Conservation (phyloP, 2,113 vertebrate genomes). For the Chauna torquata region DNA sequence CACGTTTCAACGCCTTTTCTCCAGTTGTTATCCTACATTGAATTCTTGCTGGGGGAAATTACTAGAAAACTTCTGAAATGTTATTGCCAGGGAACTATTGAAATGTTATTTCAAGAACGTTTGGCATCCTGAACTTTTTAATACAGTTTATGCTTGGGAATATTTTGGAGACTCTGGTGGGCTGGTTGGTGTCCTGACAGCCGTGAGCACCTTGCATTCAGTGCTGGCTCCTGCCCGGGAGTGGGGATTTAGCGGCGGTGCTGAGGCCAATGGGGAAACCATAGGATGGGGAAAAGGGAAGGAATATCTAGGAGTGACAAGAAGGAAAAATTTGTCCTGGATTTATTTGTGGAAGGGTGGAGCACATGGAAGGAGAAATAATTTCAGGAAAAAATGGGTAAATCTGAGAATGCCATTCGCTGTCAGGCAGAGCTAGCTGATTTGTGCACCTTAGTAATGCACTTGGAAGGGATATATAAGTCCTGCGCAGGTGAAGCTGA, state of each 20-base stretch:
- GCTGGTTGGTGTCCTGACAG: neutral
- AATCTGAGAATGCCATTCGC: neutral
- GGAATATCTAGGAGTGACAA: neutral
- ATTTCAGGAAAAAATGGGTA: neutral
- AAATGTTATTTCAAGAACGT: neutral
- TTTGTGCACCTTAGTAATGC: accelerated
- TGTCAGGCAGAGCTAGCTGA: neutral
- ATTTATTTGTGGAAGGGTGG: neutral
- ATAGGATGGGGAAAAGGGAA: neutral
- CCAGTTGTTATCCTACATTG: neutral
- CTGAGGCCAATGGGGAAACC: neutral
- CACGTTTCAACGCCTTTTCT: neutral
- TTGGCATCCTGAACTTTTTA: neutral
- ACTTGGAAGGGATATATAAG: neutral
- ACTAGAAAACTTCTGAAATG: neutral
- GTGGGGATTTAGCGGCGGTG: neutral
- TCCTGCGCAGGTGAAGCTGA: neutral
- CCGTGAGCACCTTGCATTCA: accelerated
- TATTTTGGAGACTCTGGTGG: neutral
- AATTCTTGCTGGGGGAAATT: neutral
- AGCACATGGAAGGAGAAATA: neutral
- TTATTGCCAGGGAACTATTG: neutral
- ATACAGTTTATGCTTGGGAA: neutral
- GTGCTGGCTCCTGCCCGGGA: neutral
- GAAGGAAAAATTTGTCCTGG: neutral